Percentiles rank a stretch among this genome's conserved stretches.
phyloP scores from a whole-genome alignment of 2,113 vertebrate genomes.

The Beaufortia kweichowensis region DNA sequence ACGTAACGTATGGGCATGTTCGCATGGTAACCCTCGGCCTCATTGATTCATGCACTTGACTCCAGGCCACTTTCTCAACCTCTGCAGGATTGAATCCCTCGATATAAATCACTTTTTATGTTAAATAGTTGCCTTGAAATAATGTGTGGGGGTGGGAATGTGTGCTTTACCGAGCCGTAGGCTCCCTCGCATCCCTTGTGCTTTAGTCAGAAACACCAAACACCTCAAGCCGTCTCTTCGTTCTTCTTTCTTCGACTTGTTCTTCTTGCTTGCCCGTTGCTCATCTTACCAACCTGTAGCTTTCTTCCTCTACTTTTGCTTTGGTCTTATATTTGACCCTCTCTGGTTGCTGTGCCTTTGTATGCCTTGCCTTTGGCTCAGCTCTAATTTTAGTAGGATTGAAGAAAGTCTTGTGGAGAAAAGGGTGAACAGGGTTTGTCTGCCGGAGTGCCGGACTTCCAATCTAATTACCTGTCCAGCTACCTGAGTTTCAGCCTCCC shows the following conservation, averaged over 20 bases:
- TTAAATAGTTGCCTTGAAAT: slow-evolving; percentile 68
- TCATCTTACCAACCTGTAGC: slow-evolving; percentile 17
- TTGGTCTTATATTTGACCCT: slow-evolving; percentile 56
- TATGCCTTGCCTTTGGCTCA: slow-evolving; percentile 62
- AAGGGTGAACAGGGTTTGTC: slow-evolving; percentile 28
- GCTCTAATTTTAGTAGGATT: slow-evolving; percentile 68
- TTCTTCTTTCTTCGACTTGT: slow-evolving; percentile 35
- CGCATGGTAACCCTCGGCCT: slow-evolving; percentile 66
- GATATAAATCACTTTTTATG: slow-evolving; percentile 76
- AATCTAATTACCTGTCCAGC: slow-evolving; percentile 51
- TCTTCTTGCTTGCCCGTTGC: slow-evolving; percentile 23
- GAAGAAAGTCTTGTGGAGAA: slow-evolving; percentile 61
- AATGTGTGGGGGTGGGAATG: slow-evolving; percentile 39
- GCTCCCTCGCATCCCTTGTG: slow-evolving; percentile 52
- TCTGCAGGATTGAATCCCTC: slow-evolving; percentile 58
- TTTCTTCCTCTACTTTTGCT: background rate
- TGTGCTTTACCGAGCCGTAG: slow-evolving; percentile 58
- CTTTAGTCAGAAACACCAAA: slow-evolving; percentile 51
- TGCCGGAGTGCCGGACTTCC: slow-evolving; percentile 24
- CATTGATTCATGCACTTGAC: slow-evolving; percentile 71
- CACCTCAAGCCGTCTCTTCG: slow-evolving; percentile 51
- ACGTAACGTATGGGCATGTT: background rate
- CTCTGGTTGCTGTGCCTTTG: slow-evolving; percentile 60
- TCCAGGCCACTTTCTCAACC: slow-evolving; percentile 66
- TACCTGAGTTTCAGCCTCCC: slow-evolving; percentile 37